These are phyloP conservation scores for Helleia helle DNA, from an alignment of 2,888 invertebrate species.

Conservation along the genomic window DNA sequence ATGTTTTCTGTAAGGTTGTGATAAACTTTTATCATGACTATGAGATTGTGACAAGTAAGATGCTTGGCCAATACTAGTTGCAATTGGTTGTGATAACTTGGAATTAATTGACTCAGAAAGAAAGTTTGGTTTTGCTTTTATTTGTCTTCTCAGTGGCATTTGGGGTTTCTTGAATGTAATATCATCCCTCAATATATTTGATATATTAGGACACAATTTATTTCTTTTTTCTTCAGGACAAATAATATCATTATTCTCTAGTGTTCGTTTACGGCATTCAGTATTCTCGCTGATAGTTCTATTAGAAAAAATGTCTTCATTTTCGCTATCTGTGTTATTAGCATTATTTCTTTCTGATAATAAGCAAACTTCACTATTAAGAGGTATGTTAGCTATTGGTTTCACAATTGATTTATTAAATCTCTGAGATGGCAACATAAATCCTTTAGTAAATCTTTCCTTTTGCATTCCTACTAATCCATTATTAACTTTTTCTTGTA, in stretches of 20 bases:
- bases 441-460: constrained; percentile 41
- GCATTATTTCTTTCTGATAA: background rate
- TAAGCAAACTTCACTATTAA: background rate
- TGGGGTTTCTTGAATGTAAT: constrained; percentile 13
- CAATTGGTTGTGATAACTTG: background rate
- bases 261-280: constrained; percentile 4
- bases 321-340: constrained; percentile 14
- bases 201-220: background rate
- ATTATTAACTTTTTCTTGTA: constrained; percentile 6
- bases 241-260: background rate
- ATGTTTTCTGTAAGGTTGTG: background rate
- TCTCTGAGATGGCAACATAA: constrained; percentile 43
- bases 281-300: constrained; percentile 9
- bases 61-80: background rate
- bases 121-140: background rate
- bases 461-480: constrained; percentile 25
- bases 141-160: background rate
- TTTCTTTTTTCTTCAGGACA: background rate
- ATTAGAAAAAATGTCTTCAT: constrained; percentile 18
- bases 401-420: constrained; percentile 32
- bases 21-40: background rate
- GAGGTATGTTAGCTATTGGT: constrained; percentile 2
- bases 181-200: background rate
- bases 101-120: background rate
- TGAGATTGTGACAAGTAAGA: background rate